These are phyloP conservation scores for Octodon degus DNA, from an alignment of 2,113 vertebrate species.

Conservation along the genomic window DNA sequence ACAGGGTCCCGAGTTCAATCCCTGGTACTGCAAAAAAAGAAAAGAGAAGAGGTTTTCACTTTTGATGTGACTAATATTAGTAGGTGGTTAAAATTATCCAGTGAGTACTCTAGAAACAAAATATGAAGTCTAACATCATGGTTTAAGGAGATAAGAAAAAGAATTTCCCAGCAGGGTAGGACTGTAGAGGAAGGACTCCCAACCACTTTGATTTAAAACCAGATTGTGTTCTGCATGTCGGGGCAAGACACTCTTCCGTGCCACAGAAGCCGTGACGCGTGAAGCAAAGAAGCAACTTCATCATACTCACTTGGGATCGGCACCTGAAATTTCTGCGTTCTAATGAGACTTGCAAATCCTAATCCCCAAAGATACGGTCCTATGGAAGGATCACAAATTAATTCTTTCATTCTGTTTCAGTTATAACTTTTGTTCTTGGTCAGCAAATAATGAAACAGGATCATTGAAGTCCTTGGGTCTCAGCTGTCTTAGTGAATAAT, in stretches of 20 bases:
- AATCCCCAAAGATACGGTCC: background rate
- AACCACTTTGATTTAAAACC: background rate
- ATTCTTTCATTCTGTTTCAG: background rate
- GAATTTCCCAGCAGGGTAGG: background rate
- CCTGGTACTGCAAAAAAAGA: too few species aligned
- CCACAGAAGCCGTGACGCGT: background rate
- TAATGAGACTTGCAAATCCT: background rate
- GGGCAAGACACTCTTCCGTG: background rate
- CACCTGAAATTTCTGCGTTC: background rate
- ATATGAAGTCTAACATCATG: background rate
- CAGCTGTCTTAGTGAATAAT: background rate
- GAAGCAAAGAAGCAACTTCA: background rate
- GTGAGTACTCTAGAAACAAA: background rate
- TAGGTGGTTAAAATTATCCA: background rate
- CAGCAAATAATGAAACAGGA: background rate
- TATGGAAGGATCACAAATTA: background rate
- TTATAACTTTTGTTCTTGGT: background rate
- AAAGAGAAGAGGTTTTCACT: background rate
- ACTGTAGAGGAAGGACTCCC: background rate
- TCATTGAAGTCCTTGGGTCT: background rate
- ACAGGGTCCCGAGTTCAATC: too few species aligned
- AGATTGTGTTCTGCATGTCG: background rate
- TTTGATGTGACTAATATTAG: background rate
- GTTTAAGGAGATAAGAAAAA: background rate
- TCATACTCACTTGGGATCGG: background rate